Conservation (phyloP, 2,888 invertebrate genomes). For the Raillietiella orientalis region DNA sequence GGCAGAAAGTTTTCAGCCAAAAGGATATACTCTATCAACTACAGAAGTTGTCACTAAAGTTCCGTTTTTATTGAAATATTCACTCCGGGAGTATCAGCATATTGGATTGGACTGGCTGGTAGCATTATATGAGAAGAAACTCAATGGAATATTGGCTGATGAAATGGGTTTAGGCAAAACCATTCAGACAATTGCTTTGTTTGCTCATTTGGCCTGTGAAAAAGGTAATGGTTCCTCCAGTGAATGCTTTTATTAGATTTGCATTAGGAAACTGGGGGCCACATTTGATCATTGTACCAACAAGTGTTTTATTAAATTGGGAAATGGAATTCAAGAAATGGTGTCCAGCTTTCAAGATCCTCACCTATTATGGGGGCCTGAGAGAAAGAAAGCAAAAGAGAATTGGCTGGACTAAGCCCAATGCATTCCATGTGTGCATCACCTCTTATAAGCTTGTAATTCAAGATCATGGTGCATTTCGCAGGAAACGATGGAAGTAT, state of each 20-base stretch:
- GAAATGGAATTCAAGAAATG: slow-evolving; percentile 99
- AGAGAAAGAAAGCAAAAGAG: slow-evolving; percentile 75
- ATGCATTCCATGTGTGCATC: slow-evolving; percentile 92
- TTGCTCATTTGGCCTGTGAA: slow-evolving; percentile 77
- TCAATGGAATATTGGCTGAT: slow-evolving; percentile 86
- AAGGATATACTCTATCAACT: slow-evolving; percentile 81
- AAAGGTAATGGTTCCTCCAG: slow-evolving; percentile 16
- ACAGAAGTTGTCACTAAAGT: slow-evolving; percentile 26
- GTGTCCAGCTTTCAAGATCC: slow-evolving; percentile 96
- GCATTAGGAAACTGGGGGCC: slow-evolving; percentile 81
- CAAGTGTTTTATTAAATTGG: slow-evolving; percentile 98
- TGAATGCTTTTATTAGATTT: slow-evolving; percentile 6
- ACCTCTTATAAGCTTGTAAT: slow-evolving; percentile 93
- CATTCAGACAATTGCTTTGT: slow-evolving; percentile 75
- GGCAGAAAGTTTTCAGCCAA: slow-evolving; percentile 87
- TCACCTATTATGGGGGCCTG: slow-evolving; percentile 87
- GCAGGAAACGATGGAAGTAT: slow-evolving; percentile 93
- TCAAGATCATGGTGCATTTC: slow-evolving; percentile 90
- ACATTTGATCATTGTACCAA: slow-evolving; percentile 92
- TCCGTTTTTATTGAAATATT: slow-evolving; percentile 55
- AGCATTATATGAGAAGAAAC: slow-evolving; percentile 70
- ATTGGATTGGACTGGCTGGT: slow-evolving; percentile 92
- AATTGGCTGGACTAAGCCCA: slow-evolving; percentile 82
- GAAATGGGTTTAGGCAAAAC: slow-evolving; percentile 95
- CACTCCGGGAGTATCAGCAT: slow-evolving; percentile 78